Percentiles rank a stretch among this genome's conserved stretches.
These are phyloP conservation scores for Epinotia nisella DNA, from an alignment of 2,888 invertebrate species.

Conservation along the genomic window DNA sequence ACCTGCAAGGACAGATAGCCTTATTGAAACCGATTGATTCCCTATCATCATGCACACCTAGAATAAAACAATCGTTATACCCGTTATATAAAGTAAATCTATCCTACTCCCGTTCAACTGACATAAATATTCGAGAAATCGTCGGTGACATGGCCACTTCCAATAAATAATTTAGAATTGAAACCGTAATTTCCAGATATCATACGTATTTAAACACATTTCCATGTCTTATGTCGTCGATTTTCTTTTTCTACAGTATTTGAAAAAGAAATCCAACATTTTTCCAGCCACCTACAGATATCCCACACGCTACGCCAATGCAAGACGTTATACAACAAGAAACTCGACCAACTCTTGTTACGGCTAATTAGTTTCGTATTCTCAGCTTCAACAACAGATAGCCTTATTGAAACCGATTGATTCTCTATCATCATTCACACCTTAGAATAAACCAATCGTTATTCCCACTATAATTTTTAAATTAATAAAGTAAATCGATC, in stretches of 20 bases:
- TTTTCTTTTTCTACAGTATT: no score
- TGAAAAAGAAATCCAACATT: neutral
- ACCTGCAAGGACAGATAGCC: slow-evolving; percentile 22
- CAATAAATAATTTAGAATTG: no score
- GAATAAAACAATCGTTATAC: slow-evolving; percentile 48
- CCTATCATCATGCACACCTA: slow-evolving; percentile 32
- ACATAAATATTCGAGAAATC: no score
- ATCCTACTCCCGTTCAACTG: no score
- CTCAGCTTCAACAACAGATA: slow-evolving; percentile 18
- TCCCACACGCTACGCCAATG: neutral
- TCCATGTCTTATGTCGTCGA: neutral
- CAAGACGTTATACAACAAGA: neutral
- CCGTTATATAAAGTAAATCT: slow-evolving; percentile 58
- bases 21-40: slow-evolving; percentile 40
- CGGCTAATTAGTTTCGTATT: slow-evolving; percentile 1
- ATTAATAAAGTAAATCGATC: slow-evolving; percentile 64
- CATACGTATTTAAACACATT: no score
- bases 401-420: slow-evolving; percentile 39
- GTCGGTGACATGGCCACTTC: no score
- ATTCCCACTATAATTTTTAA: slow-evolving; percentile 57
- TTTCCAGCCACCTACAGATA: neutral
- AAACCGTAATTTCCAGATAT: no score
- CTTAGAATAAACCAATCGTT: slow-evolving; percentile 47
- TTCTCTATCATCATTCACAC: slow-evolving; percentile 31
- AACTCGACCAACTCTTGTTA: neutral